Base-by-base conservation (phyloP, 2,888 invertebrate genomes). In the Pollenia amentaria region DNA sequence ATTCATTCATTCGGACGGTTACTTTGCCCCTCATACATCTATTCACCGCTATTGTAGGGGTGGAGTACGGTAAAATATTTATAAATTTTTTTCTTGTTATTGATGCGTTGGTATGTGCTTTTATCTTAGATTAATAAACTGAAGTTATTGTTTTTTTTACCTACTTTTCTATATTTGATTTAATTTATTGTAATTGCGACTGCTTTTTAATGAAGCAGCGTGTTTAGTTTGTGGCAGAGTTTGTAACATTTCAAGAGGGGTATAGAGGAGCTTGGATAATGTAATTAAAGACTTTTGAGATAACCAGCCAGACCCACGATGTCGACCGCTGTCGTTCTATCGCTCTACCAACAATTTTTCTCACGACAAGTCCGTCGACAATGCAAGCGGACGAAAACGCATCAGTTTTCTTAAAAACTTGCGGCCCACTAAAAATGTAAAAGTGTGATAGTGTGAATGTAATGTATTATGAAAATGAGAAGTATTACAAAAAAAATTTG, bases 121-220 rank as follows among this genome's bases (percentile, higher is more conserved):
- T 78, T 79, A 72, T 83, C 82, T 75, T 16, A 57, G 69, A 75
- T 83, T 84, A 80, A 84, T 87, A 87, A 87, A 87, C 65, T 80
- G 77, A 55, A 84, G 64, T 76, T 29, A 29, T 29, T 29, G 80
- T 76, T 84, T 53, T 64, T 75, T 73, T 29, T 11, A 1, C 60
- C 29, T n/a, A 46, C 40, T 7, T 64, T 38, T 62, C 40, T 80
- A 12, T 73, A n/a, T 55, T 9, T 16, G 21, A 38, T 67, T 42
- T 60, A 40, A 67, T 67, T 75, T 75, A 51, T 75, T 38, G 16
- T 21, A 53, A 48, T 57, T 42, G 10, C 38, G 48, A 3, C 11
- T 40, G 18, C 21, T 14, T 3, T 8, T 14, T 62, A 48, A 62
- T 29, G 48, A 8, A 10, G 29, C 0, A 60, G 29, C 10, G 8